Percentiles rank a stretch among this genome's conserved stretches.
phyloP scores from a whole-genome alignment of 2,888 invertebrate genomes.

The Ligdia adustata region DNA sequence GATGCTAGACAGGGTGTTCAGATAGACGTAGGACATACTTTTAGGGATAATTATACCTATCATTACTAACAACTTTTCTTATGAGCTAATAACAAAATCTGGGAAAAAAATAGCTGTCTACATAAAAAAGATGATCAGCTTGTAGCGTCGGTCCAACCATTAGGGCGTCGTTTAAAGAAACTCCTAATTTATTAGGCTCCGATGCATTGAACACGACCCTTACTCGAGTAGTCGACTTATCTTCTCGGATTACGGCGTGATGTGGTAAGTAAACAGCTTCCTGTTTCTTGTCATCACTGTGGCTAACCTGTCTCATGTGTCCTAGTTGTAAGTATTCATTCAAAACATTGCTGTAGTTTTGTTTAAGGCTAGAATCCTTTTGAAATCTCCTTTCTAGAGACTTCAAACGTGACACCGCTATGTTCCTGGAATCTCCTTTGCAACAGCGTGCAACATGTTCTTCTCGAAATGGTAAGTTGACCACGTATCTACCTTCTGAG shows the following conservation, averaged over 20 bases:
- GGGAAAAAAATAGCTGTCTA: too few species aligned
- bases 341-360: neutral
- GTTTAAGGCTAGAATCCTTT: neutral
- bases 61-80: too few species aligned
- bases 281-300: neutral
- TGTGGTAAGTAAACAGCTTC: neutral
- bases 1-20: too few species aligned
- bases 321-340: neutral
- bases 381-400: neutral
- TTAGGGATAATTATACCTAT: too few species aligned
- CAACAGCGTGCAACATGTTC: neutral
- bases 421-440: neutral
- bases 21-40: too few species aligned
- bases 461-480: neutral
- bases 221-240: neutral
- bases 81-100: too few species aligned
- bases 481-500: neutral
- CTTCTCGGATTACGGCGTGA: neutral
- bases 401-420: neutral
- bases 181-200: too few species aligned
- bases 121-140: too few species aligned
- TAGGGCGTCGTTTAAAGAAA: too few species aligned
- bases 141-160: neutral
- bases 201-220: neutral
- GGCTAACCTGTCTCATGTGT: neutral